Percentiles rank a stretch among this genome's conserved stretches.
Conservation (phyloP, 2,113 vertebrate genomes). For the Phalacrocorax brasilianus region DNA sequence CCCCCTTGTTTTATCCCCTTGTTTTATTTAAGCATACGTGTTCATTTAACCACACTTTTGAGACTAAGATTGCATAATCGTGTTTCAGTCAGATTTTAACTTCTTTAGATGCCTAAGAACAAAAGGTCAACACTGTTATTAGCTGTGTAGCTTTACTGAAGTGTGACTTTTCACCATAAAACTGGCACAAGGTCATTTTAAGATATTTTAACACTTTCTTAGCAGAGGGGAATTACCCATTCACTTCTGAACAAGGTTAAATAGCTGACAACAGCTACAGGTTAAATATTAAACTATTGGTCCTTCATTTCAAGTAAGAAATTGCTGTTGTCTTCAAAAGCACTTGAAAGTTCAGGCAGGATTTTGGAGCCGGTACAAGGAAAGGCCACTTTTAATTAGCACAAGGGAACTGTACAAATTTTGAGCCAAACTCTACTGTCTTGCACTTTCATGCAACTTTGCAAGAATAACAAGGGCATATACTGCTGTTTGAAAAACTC, state of each 20-base stretch:
- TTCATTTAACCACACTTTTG: not conserved
- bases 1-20: not conserved
- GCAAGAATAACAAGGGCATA: not conserved
- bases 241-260: conserved; percentile 45
- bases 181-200: conserved; percentile 14
- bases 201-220: not conserved
- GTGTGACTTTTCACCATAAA: conserved; percentile 18
- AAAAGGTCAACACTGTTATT: not conserved
- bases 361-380: not conserved
- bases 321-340: not conserved
- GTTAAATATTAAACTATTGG: conserved; percentile 41
- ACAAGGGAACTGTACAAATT: not conserved
- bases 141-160: conserved; percentile 12
- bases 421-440: not conserved
- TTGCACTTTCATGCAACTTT: not conserved
- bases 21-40: not conserved
- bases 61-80: not conserved
- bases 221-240: not conserved
- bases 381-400: not conserved
- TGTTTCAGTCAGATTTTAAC: not conserved
- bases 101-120: not conserved
- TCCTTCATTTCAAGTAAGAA: not conserved
- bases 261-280: not conserved
- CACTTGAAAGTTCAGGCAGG: not conserved
- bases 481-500: not conserved